Conservation (phyloP, 2,797 vertebrate species). For the Mormyrops boulengeri region DNA sequence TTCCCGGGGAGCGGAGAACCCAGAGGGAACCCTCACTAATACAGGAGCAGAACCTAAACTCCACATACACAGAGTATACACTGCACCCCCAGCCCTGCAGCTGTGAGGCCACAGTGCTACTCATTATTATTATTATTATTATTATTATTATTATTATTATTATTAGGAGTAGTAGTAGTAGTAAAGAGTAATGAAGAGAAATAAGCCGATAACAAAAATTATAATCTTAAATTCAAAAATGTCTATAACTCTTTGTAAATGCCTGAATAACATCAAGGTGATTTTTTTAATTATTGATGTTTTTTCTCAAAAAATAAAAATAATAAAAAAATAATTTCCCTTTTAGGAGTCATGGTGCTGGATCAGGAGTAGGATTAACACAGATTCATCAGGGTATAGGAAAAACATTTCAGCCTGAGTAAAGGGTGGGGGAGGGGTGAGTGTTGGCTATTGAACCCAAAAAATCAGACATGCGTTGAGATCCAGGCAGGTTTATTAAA, state of each 20-base stretch:
- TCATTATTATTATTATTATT: neutral
- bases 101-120: neutral
- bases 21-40: neutral
- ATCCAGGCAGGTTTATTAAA: neutral
- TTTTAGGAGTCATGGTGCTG: neutral
- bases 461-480: neutral
- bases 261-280: neutral
- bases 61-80: neutral
- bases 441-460: neutral
- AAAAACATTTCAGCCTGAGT: neutral
- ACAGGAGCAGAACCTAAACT: neutral
- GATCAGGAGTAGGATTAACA: neutral
- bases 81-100: neutral
- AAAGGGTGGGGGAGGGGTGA: neutral
- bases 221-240: neutral
- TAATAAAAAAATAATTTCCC: neutral
- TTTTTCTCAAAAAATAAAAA: neutral
- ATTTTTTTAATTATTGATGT: neutral
- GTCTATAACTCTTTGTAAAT: neutral
- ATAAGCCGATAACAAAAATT: neutral
- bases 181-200: neutral
- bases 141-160: neutral
- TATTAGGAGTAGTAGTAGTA: neutral
- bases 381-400: neutral
- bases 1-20: neutral